phyloP scores from a whole-genome alignment of 2,113 vertebrate species.

The Grantiella picta region DNA sequence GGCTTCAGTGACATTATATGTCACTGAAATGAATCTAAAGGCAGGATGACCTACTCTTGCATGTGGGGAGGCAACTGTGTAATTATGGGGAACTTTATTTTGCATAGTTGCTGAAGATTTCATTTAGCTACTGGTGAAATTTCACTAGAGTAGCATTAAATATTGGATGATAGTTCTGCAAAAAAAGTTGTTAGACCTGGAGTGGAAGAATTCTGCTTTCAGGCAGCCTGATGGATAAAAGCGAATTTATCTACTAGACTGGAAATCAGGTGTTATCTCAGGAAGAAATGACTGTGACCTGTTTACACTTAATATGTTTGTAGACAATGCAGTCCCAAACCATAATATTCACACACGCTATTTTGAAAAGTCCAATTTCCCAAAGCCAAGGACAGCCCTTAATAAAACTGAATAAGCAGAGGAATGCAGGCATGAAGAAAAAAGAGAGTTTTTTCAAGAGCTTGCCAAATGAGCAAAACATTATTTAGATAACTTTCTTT shows the following conservation, averaged over 20 bases:
- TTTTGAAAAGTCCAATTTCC: neutral
- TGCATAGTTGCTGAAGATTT: neutral
- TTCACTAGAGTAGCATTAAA: neutral
- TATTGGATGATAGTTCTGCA: neutral
- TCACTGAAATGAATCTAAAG: neutral
- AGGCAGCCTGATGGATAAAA: neutral
- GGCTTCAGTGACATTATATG: neutral
- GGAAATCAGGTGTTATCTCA: neutral
- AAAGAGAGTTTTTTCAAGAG: neutral
- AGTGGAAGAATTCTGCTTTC: neutral
- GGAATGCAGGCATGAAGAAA: neutral
- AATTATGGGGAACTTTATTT: neutral
- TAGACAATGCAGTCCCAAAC: neutral
- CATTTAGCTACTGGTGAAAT: neutral
- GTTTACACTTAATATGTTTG: neutral
- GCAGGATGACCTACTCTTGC: neutral
- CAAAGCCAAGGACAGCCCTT: neutral
- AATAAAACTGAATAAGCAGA: neutral
- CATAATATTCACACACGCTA: neutral
- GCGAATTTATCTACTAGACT: neutral
- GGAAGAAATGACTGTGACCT: neutral
- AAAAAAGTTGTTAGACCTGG: neutral
- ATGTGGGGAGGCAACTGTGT: neutral
- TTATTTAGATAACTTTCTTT: neutral
- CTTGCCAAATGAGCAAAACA: neutral